Conservation (phyloP, 2,113 vertebrate genomes). For the Sigmodon hispidus region DNA sequence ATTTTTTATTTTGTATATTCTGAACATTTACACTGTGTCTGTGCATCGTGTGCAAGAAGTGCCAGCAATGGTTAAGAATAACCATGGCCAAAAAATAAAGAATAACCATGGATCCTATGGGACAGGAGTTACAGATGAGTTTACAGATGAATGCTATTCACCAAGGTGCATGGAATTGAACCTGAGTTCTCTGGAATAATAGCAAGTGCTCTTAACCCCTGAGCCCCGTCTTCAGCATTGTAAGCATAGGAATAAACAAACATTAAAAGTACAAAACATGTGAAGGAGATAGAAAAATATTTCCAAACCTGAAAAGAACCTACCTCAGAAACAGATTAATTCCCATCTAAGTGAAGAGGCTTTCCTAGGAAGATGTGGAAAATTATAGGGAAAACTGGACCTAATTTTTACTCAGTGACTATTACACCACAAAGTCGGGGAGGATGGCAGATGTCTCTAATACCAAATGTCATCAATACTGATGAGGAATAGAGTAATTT, state of each 20-base stretch:
- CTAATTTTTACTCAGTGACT: background rate
- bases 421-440: background rate
- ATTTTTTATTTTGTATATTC: background rate
- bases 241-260: background rate
- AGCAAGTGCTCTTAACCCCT: background rate
- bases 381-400: background rate
- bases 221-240: background rate
- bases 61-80: background rate
- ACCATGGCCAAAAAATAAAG: too few relatives aligned
- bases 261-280: background rate
- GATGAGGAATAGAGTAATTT: background rate
- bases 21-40: background rate
- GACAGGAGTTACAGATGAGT: background rate
- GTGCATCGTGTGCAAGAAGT: background rate
- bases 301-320: background rate
- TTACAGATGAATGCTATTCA: background rate
- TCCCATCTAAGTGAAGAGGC: background rate
- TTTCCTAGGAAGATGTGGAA: background rate
- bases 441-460: background rate
- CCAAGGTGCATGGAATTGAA: background rate
- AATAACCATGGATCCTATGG: background rate
- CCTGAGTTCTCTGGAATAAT: background rate
- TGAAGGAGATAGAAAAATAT: background rate
- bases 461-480: background rate
- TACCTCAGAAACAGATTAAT: background rate